Conservation (phyloP, 2,113 vertebrate genomes). For the Notarius quadriscutis region DNA sequence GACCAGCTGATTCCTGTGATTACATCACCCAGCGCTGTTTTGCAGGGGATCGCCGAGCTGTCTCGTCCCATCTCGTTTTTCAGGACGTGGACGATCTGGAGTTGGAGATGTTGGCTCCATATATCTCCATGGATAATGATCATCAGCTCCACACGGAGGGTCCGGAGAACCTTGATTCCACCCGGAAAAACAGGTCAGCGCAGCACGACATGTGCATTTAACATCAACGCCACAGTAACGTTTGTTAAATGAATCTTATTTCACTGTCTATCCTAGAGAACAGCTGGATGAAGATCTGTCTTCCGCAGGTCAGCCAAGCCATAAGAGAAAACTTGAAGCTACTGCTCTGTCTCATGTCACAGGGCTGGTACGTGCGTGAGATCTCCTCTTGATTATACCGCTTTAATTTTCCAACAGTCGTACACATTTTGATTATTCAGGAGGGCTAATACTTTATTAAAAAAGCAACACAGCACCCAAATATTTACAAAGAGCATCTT, state of each 20-base stretch:
- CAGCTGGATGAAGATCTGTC: slow-evolving; percentile 79
- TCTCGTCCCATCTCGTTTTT: too few relatives aligned
- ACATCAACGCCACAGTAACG: not conserved
- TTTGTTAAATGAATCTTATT: not conserved
- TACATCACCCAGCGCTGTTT: not conserved
- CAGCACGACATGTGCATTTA: not conserved
- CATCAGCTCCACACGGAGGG: slow-evolving; percentile 87
- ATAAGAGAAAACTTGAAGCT: slow-evolving; percentile 89
- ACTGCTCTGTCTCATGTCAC: slow-evolving; percentile 82
- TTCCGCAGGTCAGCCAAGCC: slow-evolving; percentile 80
- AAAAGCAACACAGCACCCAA: too few relatives aligned
- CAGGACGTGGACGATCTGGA: slow-evolving; percentile 81
- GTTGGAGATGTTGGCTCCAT: slow-evolving; percentile 96
- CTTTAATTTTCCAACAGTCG: too few relatives aligned
- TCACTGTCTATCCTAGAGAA: slow-evolving; percentile 66
- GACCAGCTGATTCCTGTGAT: not conserved
- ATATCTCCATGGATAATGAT: slow-evolving; percentile 98
- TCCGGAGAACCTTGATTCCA: not conserved
- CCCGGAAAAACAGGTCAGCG: slow-evolving; percentile 21
- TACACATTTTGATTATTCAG: too few relatives aligned
- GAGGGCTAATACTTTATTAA: too few relatives aligned
- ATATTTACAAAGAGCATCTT: too few relatives aligned
- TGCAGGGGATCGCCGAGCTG: too few relatives aligned
- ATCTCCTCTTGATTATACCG: not conserved
- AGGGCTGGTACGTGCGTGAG: slow-evolving; percentile 78